Evolutionary conservation across 2,113 vertebrate species (phyloP).

Genomic region (Peromyscus polionotus): DNA sequence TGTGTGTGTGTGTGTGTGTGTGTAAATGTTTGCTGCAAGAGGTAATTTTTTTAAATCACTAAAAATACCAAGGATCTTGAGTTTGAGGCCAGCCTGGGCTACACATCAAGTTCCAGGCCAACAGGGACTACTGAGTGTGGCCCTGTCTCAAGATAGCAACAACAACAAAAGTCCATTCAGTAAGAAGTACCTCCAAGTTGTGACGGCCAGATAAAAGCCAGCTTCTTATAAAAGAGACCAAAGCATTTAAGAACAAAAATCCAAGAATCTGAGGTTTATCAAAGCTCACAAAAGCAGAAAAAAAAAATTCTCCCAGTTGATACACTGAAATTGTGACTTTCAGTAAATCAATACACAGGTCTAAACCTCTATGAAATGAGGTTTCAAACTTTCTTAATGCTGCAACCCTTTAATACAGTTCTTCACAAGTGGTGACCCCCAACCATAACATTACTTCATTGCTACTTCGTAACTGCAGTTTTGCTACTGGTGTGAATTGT

Average conservation of each 20-base stretch:
- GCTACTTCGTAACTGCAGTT: not conserved
- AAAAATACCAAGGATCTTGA: not conserved
- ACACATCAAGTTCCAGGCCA: not conserved
- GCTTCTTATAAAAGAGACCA: not conserved
- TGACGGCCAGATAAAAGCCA: not conserved
- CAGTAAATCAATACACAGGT: constrained; percentile 2
- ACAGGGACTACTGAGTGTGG: not conserved
- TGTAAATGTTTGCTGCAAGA: not conserved
- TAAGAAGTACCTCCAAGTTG: not conserved
- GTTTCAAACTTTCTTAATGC: not conserved
- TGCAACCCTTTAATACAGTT: not conserved
- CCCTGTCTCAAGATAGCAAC: not conserved
- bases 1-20: no score
- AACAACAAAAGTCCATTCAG: not conserved
- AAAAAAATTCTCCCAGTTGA: constrained; percentile 22
- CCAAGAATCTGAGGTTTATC: constrained; percentile 20
- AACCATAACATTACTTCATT: not conserved
- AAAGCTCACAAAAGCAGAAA: constrained; percentile 15
- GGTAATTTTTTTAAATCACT: not conserved
- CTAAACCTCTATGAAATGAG: constrained; percentile 15
- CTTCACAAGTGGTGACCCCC: not conserved
- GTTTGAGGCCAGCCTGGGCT: not conserved
- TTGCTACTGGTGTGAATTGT: not conserved
- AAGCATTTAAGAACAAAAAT: not conserved
- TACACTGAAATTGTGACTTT: constrained; percentile 42